These are phyloP conservation scores for Carcharodon carcharias DNA, from an alignment of 2,797 vertebrate genomes.

Conservation along the genomic window DNA sequence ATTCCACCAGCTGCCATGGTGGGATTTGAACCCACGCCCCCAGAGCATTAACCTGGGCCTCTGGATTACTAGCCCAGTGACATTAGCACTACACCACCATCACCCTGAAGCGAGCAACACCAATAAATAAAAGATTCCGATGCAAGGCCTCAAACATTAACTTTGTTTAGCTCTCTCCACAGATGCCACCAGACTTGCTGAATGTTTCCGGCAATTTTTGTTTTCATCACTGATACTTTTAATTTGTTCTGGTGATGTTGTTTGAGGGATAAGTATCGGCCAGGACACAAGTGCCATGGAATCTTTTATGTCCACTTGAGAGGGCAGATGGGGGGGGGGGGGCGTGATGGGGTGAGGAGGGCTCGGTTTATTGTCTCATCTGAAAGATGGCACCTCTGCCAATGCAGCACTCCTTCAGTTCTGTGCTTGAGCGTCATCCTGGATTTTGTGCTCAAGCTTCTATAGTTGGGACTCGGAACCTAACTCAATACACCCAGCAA, in stretches of 20 bases:
- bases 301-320: neutral
- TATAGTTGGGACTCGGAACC: neutral
- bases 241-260: neutral
- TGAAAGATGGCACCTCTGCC: neutral
- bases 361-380: neutral
- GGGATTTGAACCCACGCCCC: too few species aligned
- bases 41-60: too few species aligned
- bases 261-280: neutral
- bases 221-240: neutral
- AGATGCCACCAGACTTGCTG: neutral
- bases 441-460: neutral
- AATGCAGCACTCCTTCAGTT: neutral
- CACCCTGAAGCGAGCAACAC: neutral
- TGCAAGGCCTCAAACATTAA: too few species aligned
- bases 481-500: neutral
- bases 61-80: too few species aligned
- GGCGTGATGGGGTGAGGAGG: too few species aligned
- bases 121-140: neutral
- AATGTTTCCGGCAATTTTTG: neutral
- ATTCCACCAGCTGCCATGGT: too few species aligned
- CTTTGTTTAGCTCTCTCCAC: too few species aligned
- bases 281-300: neutral
- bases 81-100: too few species aligned
- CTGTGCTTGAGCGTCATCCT: neutral
- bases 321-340: too few species aligned